Conservation (phyloP, 2,888 invertebrate species). For the Tetanocera ferruginea region DNA sequence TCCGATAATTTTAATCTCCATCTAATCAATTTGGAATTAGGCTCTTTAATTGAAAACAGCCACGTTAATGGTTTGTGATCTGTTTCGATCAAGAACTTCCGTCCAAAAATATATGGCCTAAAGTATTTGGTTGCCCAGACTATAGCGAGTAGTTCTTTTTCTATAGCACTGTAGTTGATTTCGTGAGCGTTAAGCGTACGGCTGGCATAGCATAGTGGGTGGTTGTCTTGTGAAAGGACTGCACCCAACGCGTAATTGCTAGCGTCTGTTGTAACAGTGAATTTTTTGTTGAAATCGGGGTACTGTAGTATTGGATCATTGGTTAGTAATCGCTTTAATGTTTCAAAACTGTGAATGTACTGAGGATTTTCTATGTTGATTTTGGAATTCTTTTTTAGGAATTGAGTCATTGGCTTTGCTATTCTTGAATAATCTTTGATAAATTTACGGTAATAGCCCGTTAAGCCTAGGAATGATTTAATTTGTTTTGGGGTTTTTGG, state of each 20-base stretch:
- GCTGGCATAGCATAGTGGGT: too few relatives aligned
- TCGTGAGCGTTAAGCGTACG: neutral
- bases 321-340: constrained; percentile 32
- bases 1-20: constrained; percentile 23
- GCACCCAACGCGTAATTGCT: too few relatives aligned
- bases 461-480: constrained; percentile 43
- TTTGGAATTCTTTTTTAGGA: constrained; percentile 34
- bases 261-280: constrained; percentile 6
- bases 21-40: neutral
- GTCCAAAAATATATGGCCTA: constrained; percentile 10
- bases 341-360: constrained; percentile 18
- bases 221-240: neutral
- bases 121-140: constrained; percentile 27
- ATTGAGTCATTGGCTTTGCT: constrained; percentile 43
- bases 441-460: constrained; percentile 38
- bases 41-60: constrained; percentile 6
- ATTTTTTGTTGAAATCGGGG: neutral
- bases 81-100: constrained; percentile 15
- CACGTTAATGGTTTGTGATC: constrained; percentile 18
- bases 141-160: neutral
- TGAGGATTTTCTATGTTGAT: neutral
- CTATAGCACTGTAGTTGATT: constrained; percentile 6
- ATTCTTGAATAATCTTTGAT: constrained; percentile 41
- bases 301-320: constrained; percentile 12
- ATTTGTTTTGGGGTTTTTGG: constrained; percentile 41